Evolutionary conservation across 1,140 invertebrate species (phyloP), one percentile per base, ranked within the genome.

Genomic region (Drosophila paulistorum): DNA sequence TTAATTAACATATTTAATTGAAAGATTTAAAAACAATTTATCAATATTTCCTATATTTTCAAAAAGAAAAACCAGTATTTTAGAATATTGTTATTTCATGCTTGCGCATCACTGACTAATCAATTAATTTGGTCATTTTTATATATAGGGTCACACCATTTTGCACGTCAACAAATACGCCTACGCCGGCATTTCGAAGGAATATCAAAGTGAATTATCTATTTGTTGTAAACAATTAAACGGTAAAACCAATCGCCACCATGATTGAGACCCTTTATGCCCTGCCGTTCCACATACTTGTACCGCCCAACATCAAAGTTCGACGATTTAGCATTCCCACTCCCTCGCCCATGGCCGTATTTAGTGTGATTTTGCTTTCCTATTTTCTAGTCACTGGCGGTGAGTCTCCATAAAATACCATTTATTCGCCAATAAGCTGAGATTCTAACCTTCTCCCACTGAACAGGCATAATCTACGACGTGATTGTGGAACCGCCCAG

Each of bases 351-450:
- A 99, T 99, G 97, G 94, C 96, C 70, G 96, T 98, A 68, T 99
- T 98, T 93, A 94, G 96, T 11, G 93, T 98, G 60, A 96, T 99
- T 41, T 93, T 99, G 41, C 92, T 97, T 20, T 99, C 98, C 3
- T 99, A 99, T 93, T 99, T 99, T 93, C 93, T 99, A 72, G 98
- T 99, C 42, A 99, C 98, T 63, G 98, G 98, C 95, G 98, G 98
- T 98, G 94, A 94, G 72, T 68, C 6, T n/a, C 1, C 13, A 57
- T 48, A n/a, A 30, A 35, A 11, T 51, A 23, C 2, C 9, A 20
- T 51, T 0, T 51, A 11, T 55, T 39, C 7, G 0, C 3, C 55
- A 14, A 26, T 5, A n/a, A 9, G 4, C 1, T 1, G 0, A 11
- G 0, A 62, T 5, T 2, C 23, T 45, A 57, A 17, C 30, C 5